Conservation (phyloP, 1,140 invertebrate species). For the Drosophila baimaii region DNA sequence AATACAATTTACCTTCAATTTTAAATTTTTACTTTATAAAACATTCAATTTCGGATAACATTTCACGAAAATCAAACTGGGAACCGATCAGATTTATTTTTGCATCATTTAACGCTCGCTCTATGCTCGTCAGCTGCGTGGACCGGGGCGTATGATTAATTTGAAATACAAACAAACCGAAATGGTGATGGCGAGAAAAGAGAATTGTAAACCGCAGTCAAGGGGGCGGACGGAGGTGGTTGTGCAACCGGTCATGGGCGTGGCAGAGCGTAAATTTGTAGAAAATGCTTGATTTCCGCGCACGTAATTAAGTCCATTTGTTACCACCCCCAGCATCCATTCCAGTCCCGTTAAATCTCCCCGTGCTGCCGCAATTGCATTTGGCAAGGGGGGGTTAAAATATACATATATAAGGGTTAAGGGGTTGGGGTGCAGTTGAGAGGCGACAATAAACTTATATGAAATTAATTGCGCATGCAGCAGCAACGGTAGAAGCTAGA, state of each 20-base stretch:
- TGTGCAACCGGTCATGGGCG: slow-evolving; percentile 34
- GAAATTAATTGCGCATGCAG: slow-evolving; percentile 81
- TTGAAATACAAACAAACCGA: slow-evolving; percentile 79
- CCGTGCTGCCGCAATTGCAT: slow-evolving; percentile 58
- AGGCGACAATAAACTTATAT: slow-evolving; percentile 83
- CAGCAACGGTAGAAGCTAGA: slow-evolving; percentile 17
- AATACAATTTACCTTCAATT: background rate
- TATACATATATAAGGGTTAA: slow-evolving; percentile 18
- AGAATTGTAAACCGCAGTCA: slow-evolving; percentile 65
- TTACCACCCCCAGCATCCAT: slow-evolving; percentile 33
- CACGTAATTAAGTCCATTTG: slow-evolving; percentile 83
- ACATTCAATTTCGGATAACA: background rate
- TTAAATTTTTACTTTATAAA: background rate
- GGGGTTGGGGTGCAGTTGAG: slow-evolving; percentile 53
- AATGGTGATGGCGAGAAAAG: slow-evolving; percentile 37
- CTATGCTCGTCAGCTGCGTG: slow-evolving; percentile 33
- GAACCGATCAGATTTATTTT: slow-evolving; percentile 58
- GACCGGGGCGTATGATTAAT: slow-evolving; percentile 75
- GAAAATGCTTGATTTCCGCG: slow-evolving; percentile 81
- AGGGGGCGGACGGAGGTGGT: slow-evolving; percentile 21
- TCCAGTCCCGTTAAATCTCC: slow-evolving; percentile 23
- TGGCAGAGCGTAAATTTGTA: slow-evolving; percentile 76
- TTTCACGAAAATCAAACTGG: slow-evolving; percentile 33
- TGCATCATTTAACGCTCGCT: slow-evolving; percentile 40
- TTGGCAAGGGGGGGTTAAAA: slow-evolving; percentile 18